Evolutionary conservation across 2,113 vertebrate genomes (phyloP).

Genomic region (Calypte anna): DNA sequence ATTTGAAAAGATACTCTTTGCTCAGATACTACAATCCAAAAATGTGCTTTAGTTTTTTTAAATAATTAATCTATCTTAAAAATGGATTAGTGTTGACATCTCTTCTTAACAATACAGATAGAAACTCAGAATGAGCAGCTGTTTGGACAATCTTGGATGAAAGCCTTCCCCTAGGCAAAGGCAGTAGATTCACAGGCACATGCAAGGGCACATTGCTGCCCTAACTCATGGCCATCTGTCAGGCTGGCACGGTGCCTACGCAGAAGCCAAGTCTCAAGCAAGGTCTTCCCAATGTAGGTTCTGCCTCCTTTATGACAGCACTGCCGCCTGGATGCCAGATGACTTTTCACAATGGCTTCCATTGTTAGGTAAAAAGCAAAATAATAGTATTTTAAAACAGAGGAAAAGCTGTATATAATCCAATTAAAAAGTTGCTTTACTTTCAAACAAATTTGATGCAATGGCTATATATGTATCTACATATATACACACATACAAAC

Average conservation of each 20-base stretch:
- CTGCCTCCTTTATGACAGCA: background rate
- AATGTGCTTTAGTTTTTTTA: background rate
- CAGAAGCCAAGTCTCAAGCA: background rate
- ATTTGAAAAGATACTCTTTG: background rate
- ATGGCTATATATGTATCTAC: background rate
- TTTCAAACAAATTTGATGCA: background rate
- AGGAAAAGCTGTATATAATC: background rate
- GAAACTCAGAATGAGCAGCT: slow-evolving; percentile 63
- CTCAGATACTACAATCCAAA: background rate
- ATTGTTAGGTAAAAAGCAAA: background rate
- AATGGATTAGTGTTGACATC: slow-evolving; percentile 52
- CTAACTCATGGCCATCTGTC: slow-evolving; percentile 62
- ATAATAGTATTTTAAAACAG: background rate
- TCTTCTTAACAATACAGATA: slow-evolving; percentile 48
- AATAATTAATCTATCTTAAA: slow-evolving; percentile 54
- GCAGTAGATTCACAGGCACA: slow-evolving; percentile 27
- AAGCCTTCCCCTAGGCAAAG: slow-evolving; percentile 57
- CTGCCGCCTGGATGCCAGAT: slow-evolving; percentile 48
- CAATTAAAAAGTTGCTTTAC: background rate
- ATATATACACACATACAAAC: too few relatives aligned
- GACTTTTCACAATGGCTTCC: background rate
- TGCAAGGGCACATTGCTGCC: slow-evolving; percentile 36
- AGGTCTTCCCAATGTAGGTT: background rate
- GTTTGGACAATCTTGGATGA: slow-evolving; percentile 50
- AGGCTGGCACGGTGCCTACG: slow-evolving; percentile 56